These are phyloP conservation scores for Catamblyrhynchus diadema DNA, from an alignment of 2,797 vertebrate species.

Conservation along the genomic window DNA sequence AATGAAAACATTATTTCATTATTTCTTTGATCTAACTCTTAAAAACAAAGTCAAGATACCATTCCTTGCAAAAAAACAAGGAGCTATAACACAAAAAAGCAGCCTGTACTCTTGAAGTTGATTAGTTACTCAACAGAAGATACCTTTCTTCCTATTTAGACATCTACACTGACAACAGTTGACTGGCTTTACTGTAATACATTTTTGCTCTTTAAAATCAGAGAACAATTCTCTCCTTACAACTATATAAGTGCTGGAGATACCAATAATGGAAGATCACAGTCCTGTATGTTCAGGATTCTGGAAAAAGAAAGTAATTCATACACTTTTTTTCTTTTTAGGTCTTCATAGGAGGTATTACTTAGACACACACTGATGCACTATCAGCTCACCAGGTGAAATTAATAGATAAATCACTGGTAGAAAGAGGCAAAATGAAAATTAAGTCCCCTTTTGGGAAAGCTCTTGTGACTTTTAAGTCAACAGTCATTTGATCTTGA, in stretches of 20 bases:
- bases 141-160: neutral
- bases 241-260: neutral
- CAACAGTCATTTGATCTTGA: neutral
- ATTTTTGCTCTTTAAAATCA: neutral
- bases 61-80: neutral
- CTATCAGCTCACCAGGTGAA: neutral
- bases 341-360: neutral
- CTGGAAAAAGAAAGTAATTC: constrained; percentile 20
- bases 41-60: neutral
- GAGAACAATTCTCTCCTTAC: neutral
- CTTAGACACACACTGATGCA: neutral
- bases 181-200: neutral
- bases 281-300: constrained; percentile 7
- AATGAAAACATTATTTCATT: neutral
- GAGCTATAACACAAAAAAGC: neutral
- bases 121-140: neutral
- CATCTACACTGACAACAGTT: neutral
- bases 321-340: neutral
- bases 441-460: neutral
- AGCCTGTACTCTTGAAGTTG: neutral
- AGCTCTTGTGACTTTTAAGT: neutral
- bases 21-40: neutral
- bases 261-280: neutral
- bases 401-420: neutral
- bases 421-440: neutral